Evolutionary conservation across 1,140 invertebrate genomes (phyloP), one percentile per base, ranked within the genome.

Genomic region (Megalonaias nervosa): DNA sequence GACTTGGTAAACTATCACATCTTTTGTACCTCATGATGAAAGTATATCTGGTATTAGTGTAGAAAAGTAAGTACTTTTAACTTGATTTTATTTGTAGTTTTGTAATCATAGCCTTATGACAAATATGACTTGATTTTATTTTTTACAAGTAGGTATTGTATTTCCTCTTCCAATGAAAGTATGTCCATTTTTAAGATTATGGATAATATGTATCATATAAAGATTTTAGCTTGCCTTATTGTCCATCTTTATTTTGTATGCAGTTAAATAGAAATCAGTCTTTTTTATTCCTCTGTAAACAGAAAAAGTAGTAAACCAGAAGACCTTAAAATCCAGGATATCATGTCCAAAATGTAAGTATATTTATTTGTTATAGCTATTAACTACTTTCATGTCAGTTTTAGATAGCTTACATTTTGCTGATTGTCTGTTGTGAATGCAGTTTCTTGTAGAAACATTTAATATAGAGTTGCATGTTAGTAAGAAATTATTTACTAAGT

Each of bases 261-360:
- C 17, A 31, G 15, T 48, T 55, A 14, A 48, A 38, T 55, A 21
- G 1, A 31, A 17, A 16, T 48, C 21, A 57, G 13, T 64, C 67
- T 21, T 71, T n/a, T 71, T 79, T 48, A 70, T 71, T 75, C 70
- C 79, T 84, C 38, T 48, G 38, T 48, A 48, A 48, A 55, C 82
- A 88, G 87, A 88, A 66, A 88, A 87, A 80, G 84, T 88, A 9
- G 72, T 88, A 11, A 87, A 88, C 73, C 85, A 87, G 48, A 88
- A 88, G 68, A 88, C 87, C 23, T 73, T 88, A 21, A 87, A 80
- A 77, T 71, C 84, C 62, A 80, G 85, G 73, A 75, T 81, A 57
- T 86, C 86, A 17, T 82, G 82, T 31, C 82, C 85, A 61, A 86
- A 85, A 80, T 82, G 86, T 87, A 83, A 83, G 84, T 85, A 48